Base-by-base conservation (phyloP, 2,797 vertebrate genomes). In the Tragopan temminckii region DNA sequence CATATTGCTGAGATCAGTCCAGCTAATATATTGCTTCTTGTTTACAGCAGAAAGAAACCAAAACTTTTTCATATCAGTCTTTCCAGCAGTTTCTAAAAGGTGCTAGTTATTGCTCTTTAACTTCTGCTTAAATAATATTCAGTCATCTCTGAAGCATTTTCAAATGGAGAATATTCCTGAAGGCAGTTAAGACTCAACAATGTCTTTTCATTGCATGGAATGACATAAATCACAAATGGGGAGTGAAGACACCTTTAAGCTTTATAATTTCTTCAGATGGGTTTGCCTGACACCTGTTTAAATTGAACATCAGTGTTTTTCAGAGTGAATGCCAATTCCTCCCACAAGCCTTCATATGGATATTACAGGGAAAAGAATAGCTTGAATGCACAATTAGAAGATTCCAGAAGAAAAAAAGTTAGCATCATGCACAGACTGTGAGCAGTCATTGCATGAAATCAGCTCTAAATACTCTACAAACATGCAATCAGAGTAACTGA, bases 111-210 rank as follows among this genome's bases (percentile, higher is more conserved):
- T 93, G 89, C 58, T 81, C 68, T 90, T 94, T 94, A 95, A 93
- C 46, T 79, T 90, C 90, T 93, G 33, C 48, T 96, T 97, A 96
- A 97, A 94, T 90, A 97, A 96, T 76, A 94, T 85, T 95, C 89
- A 92, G 91, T 96, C 94, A 96, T 94, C 88, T 96, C 85, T 85
- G 85, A 82, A 90, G 79, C 69, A 96, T 72, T 92, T 97, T 97
- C 93, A 97, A 82, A 62, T 81, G 74, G 94, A 93, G 86, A 94
- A 87, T 83, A 46, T 91, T 97, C 85, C 95, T 80, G 70, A 94
- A 80, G 93, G 95, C 64, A 79, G 85, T 87, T 91, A 94, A 89
- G 83, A 93, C 80, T 58, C 36, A 25, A 27, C 48, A 90, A 77
- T 90, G 83, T 50, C 70, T 96, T 94, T 95, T 90, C 53, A 62